Conservation (phyloP, 2,113 vertebrate genomes). For the Bufo gargarizans region DNA sequence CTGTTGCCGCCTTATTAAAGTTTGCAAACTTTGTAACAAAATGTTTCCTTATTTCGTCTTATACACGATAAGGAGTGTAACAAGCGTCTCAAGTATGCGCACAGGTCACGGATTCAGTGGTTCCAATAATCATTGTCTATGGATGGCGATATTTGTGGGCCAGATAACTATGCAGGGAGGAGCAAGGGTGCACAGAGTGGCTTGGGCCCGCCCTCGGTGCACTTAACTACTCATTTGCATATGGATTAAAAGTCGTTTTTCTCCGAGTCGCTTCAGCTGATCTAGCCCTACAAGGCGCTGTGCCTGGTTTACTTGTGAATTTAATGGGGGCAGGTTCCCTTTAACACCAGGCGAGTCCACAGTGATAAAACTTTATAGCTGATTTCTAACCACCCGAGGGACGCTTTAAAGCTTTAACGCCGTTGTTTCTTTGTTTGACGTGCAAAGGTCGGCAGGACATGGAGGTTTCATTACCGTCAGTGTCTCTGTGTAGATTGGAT, state of each 20-base stretch:
- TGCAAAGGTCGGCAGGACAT: neutral
- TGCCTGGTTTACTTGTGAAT: too few relatives aligned
- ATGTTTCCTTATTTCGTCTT: neutral
- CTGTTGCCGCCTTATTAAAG: neutral
- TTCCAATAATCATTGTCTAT: neutral
- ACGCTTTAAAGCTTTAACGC: neutral
- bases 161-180: too few relatives aligned
- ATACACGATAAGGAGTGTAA: neutral
- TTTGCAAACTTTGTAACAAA: constrained; percentile 3
- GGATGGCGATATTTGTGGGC: too few relatives aligned
- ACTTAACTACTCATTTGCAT: too few relatives aligned
- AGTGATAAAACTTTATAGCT: constrained; percentile 12
- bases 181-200: too few relatives aligned
- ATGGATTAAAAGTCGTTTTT: too few relatives aligned
- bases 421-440: neutral
- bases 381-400: neutral
- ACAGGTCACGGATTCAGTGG: neutral
- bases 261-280: too few relatives aligned
- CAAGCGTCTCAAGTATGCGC: neutral
- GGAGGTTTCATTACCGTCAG: neutral
- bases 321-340: too few relatives aligned
- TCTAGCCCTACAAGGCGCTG: too few relatives aligned
- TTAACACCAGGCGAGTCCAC: neutral
- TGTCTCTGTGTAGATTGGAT: neutral
- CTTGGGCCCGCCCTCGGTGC: too few relatives aligned